Base-by-base conservation (phyloP, 2,113 vertebrate species). In the Equus przewalskii region DNA sequence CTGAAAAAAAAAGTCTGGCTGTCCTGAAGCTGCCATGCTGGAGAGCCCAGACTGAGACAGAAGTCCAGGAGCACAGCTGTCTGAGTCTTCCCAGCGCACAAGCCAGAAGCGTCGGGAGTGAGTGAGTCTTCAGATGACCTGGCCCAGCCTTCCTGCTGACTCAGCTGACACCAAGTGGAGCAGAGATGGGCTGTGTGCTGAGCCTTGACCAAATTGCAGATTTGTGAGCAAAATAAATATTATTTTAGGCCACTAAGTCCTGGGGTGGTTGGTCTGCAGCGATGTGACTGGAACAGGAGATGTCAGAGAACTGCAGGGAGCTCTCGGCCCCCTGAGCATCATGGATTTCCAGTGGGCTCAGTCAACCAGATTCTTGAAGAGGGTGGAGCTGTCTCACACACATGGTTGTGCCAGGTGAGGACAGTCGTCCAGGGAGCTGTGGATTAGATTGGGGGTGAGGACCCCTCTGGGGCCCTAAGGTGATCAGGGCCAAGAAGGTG, bases 61-160 rank as follows among this genome's bases (percentile, higher is more conserved):
- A 44, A 24, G 62, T 28, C 13, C 41, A 12, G 69, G 41, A 36
- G 67, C 64, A 58, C 21, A 21, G 30, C n/a, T 21, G 11, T 14
- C 36, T 41, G 36, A 4, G 72, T 14, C 33, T 54, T 54, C 54
- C n/a, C 28, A 3, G 64, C 30, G 33, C 5, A 10, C 72, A 12
- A 0, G 0, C 22, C 1, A 0, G 18, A 9, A 0, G 0, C 16
- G 0, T 1, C 9, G 30, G 11, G 15, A 28, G 44, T 8, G 54
- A 73, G 33, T 5, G 4, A 12, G 30, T 21, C 78, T 72, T n/a
- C 36, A 7, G 7, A 15, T 36, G 60, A 18, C 30, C 44, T 18
- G 11, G n/a, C 6, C 28, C 21, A 3, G 12, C 58, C 28, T 30
- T 19, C 13, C 19, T 7, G 22, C 60, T 60, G n/a, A 54, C 58